These are phyloP conservation scores for Craniophora ligustri DNA, from an alignment of 2,888 invertebrate species.

Conservation along the genomic window DNA sequence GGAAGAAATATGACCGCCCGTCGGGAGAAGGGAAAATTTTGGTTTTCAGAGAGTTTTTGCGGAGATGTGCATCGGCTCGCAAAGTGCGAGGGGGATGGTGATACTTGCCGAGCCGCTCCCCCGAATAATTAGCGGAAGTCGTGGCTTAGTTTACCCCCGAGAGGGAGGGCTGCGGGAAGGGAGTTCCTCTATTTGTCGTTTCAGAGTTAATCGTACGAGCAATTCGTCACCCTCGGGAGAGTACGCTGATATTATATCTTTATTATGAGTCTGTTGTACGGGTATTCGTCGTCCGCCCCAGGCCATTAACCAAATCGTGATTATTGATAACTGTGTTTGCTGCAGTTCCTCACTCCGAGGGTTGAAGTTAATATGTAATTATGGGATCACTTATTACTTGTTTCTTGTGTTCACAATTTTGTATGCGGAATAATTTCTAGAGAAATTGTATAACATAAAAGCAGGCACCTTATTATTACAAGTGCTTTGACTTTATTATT, in stretches of 20 bases:
- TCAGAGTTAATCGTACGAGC: conserved; percentile 88
- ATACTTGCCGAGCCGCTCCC: conserved; percentile 79
- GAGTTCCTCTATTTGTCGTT: conserved; percentile 88
- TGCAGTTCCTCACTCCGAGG: conserved; percentile 48
- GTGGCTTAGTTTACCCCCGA: conserved; percentile 86
- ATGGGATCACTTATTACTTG: conserved; percentile 34
- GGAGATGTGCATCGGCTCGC: conserved; percentile 85
- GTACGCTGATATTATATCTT: conserved; percentile 84
- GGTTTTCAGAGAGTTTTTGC: conserved; percentile 88
- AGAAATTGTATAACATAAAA: conserved; percentile 17
- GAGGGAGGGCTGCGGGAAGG: conserved; percentile 80
- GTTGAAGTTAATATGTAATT: conserved; percentile 31
- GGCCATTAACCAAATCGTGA: conserved; percentile 83
- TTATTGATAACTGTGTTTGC: conserved; percentile 85
- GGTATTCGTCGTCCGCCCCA: conserved; percentile 69
- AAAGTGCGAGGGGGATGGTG: conserved; percentile 80
- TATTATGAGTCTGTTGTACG: conserved; percentile 80
- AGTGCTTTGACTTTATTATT: background rate
- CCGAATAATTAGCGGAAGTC: conserved; percentile 87
- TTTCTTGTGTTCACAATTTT: conserved; percentile 7
- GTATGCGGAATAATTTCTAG: background rate
- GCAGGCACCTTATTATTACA: background rate
- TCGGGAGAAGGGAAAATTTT: conserved; percentile 87
- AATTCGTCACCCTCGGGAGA: conserved; percentile 87
- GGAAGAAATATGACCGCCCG: conserved; percentile 88